phyloP scores from a whole-genome alignment of 2,888 invertebrate species.

The Aquatica leii region DNA sequence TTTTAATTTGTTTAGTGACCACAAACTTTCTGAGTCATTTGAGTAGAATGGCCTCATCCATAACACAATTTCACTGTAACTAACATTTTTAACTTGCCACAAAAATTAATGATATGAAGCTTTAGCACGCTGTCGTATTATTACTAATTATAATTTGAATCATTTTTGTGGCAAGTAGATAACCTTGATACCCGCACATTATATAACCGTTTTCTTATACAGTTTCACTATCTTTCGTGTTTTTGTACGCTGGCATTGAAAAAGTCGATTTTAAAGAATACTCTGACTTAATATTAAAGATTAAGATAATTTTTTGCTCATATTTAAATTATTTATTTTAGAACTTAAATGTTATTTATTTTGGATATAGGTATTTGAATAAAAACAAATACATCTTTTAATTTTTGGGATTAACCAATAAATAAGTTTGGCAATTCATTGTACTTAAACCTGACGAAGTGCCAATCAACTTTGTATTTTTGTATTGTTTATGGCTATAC shows the following conservation, averaged over 20 bases:
- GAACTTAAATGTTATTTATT: too few species aligned
- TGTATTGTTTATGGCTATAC: constrained; percentile 17
- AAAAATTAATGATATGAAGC: constrained; percentile 6
- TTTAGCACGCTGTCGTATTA: constrained; percentile 6
- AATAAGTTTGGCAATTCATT: too few species aligned
- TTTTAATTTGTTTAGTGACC: constrained; percentile 6
- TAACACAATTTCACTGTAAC: constrained; percentile 2
- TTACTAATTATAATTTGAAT: constrained; percentile 13
- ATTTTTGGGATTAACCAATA: too few species aligned
- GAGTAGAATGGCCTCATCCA: constrained; percentile 14
- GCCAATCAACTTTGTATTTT: constrained; percentile 11
- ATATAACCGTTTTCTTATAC: constrained; percentile 4
- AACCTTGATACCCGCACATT: constrained; percentile 1
- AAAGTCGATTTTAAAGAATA: too few species aligned
- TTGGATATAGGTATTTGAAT: too few species aligned
- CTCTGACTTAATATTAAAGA: too few species aligned
- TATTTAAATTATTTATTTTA: too few species aligned
- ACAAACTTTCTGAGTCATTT: constrained; percentile 13
- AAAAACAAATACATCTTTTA: too few species aligned
- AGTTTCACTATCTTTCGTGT: not conserved
- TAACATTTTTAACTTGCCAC: constrained; percentile 9
- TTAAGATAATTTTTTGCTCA: too few species aligned
- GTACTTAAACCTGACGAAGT: not conserved
- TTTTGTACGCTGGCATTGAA: constrained; percentile 1
- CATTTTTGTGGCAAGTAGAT: constrained; percentile 11